Evolutionary conservation across 1,140 invertebrate species (phyloP).

Genomic region (Aphis gossypii): DNA sequence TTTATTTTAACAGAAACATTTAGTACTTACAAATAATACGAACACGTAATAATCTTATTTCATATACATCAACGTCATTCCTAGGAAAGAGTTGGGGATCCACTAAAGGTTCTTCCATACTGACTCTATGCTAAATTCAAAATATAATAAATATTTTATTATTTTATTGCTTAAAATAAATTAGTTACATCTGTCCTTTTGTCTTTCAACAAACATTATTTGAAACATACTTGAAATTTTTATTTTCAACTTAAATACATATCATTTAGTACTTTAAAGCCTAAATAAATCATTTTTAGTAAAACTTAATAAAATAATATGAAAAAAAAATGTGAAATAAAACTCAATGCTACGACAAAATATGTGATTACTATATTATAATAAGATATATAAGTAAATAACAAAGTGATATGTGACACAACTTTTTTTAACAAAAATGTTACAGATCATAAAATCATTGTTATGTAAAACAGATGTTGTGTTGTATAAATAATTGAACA

Average conservation of each 20-base stretch:
- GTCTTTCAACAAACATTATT: background rate
- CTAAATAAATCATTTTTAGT: background rate
- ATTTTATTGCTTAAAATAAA: background rate
- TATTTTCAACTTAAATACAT: background rate
- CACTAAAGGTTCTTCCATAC: slow-evolving; percentile 85
- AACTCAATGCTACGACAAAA: background rate
- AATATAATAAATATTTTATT: background rate
- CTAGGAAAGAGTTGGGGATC: slow-evolving; percentile 87
- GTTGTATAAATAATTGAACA: background rate
- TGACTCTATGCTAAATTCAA: slow-evolving; percentile 75
- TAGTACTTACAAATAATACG: slow-evolving; percentile 81
- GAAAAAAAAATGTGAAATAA: background rate
- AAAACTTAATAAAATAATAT: background rate
- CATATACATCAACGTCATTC: slow-evolving; percentile 88
- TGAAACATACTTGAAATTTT: background rate
- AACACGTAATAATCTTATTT: slow-evolving; percentile 85
- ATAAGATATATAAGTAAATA: background rate
- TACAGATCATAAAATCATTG: background rate
- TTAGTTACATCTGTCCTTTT: background rate
- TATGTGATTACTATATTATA: background rate
- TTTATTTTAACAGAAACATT: background rate
- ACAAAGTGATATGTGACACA: background rate
- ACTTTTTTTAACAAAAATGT: too few relatives aligned
- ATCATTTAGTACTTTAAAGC: background rate
- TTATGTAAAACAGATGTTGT: background rate